These are phyloP conservation scores for Marasmarcha lunaedactyla DNA, from an alignment of 2,888 invertebrate genomes.

Conservation along the genomic window DNA sequence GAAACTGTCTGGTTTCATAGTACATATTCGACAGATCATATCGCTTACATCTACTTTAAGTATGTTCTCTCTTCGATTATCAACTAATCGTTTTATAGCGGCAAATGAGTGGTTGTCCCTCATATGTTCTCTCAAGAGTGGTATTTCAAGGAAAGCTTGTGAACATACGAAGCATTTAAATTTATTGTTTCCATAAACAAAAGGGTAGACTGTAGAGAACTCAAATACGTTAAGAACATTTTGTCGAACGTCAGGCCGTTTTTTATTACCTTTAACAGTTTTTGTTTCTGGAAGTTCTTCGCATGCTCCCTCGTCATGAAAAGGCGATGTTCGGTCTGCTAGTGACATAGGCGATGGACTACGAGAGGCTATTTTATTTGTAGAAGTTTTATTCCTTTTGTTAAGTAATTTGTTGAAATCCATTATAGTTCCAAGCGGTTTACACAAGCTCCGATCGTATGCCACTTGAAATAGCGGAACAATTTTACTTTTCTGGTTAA, in stretches of 20 bases:
- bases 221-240: slow-evolving; percentile 53
- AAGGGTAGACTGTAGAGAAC: slow-evolving; percentile 54
- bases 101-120: slow-evolving; percentile 37
- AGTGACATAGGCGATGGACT: slow-evolving; percentile 36
- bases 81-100: slow-evolving; percentile 43
- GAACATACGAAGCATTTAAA: slow-evolving; percentile 59
- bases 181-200: slow-evolving; percentile 54
- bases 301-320: slow-evolving; percentile 13
- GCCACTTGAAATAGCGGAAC: slow-evolving; percentile 59
- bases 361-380: slow-evolving; percentile 23
- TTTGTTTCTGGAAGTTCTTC: slow-evolving; percentile 13
- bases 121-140: slow-evolving; percentile 43
- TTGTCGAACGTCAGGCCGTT: slow-evolving; percentile 36
- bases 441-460: slow-evolving; percentile 57
- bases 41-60: slow-evolving; percentile 53
- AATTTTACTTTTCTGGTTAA: slow-evolving; percentile 24
- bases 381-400: slow-evolving; percentile 14
- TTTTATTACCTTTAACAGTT: slow-evolving; percentile 19
- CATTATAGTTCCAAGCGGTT: slow-evolving; percentile 46
- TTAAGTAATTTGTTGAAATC: slow-evolving; percentile 40
- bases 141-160: slow-evolving; percentile 44
- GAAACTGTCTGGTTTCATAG: slow-evolving; percentile 26
- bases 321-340: slow-evolving; percentile 13
- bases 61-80: slow-evolving; percentile 48
- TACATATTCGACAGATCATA: slow-evolving; percentile 45